Base-by-base conservation (phyloP, 2,113 vertebrate genomes). In the Myanophis thanlyinensis region DNA sequence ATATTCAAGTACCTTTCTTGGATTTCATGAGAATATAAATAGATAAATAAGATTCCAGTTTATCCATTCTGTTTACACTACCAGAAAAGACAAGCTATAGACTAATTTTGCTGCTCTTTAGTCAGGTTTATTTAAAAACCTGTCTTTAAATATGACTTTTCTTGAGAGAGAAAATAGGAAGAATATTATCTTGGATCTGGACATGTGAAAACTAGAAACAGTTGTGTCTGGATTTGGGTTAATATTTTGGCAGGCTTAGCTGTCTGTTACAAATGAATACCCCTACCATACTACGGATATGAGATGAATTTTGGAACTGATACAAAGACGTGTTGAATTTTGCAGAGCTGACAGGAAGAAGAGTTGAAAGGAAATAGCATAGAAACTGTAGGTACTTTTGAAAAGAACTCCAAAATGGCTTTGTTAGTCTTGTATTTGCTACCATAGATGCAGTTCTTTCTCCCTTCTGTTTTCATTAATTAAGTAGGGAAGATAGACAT, bases 281-380 rank as follows among this genome's bases (percentile, higher is more conserved):
- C 47, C 47, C 35, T 51, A 89, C 89, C 87, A 85, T 2, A 0
- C 89, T 40, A 0, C 47, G 73, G 62, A 30, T 89, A 44, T 10
- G 3, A 47, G 62, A 85, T 93, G 91, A 95, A 84, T 94, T 96
- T 95, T 95, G 96, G 95, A 96, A 94, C 48, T 54, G 88, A 89
- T 90, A 88, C 94, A 89, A 35, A 11, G 47, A 10, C 13, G 5
- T 5, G 88, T 35, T 91, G 89, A 93, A 87, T 95, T 91, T 93
- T 93, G 44, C 51, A 51, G 90, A 86, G 0, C 25, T 40, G 51
- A 84, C 87, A 2, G 12, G 51, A 18, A 12, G 18, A 67, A 92
- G 91, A 54, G 53, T 90, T 90, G 67, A 73, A 89, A 48, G 0
- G 0, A 73, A 94, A 90, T 1, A 91, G 90, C 84, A 93, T 5